Percentiles rank a stretch among this genome's conserved stretches.
Conservation (phyloP, 2,888 invertebrate species). For the Leucania comma region DNA sequence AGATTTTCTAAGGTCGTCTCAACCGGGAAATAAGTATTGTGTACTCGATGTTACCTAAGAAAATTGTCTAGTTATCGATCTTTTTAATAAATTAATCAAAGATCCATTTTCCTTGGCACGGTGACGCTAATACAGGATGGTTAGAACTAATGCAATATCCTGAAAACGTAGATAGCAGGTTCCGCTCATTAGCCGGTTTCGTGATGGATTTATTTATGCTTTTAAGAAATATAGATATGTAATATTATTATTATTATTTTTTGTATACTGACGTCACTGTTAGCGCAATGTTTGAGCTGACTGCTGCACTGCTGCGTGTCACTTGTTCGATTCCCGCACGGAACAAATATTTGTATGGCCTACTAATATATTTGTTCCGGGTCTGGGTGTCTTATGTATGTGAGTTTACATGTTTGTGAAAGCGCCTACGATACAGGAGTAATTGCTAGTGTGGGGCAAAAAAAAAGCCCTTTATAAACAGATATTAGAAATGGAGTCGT, state of each 20-base stretch:
- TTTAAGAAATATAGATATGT: background rate
- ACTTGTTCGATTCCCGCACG: no score
- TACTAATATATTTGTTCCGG: no score
- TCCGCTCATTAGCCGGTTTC: background rate
- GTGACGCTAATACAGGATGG: slow-evolving; percentile 9
- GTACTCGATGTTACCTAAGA: background rate
- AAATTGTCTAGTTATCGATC: background rate
- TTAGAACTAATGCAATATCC: slow-evolving; percentile 41
- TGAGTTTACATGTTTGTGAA: no score
- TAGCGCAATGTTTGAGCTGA: no score
- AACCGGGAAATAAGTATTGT: background rate
- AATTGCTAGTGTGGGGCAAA: no score
- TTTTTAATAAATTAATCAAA: slow-evolving; percentile 9
- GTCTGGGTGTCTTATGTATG: no score
- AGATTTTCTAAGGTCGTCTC: background rate
- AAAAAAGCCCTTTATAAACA: background rate
- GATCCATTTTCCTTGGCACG: slow-evolving; percentile 26
- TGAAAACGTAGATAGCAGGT: slow-evolving; percentile 21
- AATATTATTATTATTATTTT: background rate
- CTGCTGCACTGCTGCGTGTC: no score
- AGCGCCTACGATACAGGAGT: no score
- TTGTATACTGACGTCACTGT: no score
- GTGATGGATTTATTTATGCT: slow-evolving; percentile 26
- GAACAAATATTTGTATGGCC: no score
- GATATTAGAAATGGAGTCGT: slow-evolving; percentile 26